phyloP scores from a whole-genome alignment of 1,140 invertebrate species.

The Helicoverpa zea region DNA sequence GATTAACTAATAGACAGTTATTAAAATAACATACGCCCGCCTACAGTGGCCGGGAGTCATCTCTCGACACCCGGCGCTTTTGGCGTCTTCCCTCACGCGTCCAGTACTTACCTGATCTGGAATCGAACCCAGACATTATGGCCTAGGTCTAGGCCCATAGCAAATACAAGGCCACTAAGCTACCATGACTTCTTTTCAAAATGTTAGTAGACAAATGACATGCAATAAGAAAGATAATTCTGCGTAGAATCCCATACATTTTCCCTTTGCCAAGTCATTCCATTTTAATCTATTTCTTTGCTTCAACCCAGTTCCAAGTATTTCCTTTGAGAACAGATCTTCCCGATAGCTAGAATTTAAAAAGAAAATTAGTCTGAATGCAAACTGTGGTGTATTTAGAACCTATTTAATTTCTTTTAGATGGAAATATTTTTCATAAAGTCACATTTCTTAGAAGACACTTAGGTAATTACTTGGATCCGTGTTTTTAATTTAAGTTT shows the following conservation, averaged over 20 bases:
- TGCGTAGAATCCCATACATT: background rate
- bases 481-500: no score
- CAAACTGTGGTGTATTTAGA: background rate
- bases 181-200: background rate
- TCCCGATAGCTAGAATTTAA: slow-evolving; percentile 22
- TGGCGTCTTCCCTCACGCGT: no score
- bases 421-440: background rate
- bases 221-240: background rate
- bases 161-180: no score
- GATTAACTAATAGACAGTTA: no score
- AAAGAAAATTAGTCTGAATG: slow-evolving; percentile 14
- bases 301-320: slow-evolving; percentile 9
- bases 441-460: no score
- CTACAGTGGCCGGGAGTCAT: no score
- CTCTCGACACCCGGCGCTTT: no score
- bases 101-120: no score
- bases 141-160: no score
- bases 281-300: slow-evolving; percentile 13
- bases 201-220: background rate
- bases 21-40: no score
- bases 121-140: no score
- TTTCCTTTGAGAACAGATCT: slow-evolving; percentile 30
- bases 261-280: background rate
- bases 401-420: background rate
- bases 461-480: no score